A percentile compares a stretch with the other conserved stretches of the same genome.
Evolutionary conservation across 2,888 invertebrate genomes (phyloP).

Genomic region (Caenorhabditis sinica): DNA sequence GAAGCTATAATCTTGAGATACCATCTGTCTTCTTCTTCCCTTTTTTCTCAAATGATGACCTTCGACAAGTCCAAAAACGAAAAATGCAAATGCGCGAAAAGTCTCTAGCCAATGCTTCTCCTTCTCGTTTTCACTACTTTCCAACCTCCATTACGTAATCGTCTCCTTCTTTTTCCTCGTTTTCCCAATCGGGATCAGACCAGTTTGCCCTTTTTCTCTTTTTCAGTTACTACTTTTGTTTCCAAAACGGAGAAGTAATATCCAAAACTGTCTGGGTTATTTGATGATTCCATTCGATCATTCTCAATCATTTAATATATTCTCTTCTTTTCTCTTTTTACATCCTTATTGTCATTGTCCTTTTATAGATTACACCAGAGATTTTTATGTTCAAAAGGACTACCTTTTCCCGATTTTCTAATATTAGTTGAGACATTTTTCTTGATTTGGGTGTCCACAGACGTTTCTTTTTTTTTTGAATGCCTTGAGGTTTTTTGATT

Average conservation of each 20-base stretch:
- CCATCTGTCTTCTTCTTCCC: conserved; percentile 18
- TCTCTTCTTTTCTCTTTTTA: conserved; percentile 9
- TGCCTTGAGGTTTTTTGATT: too few species aligned
- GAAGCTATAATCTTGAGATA: conserved; percentile 22
- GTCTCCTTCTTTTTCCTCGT: conserved; percentile 25
- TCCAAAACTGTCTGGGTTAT: conserved; percentile 39
- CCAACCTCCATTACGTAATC: conserved; percentile 48
- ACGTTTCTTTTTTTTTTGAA: background rate
- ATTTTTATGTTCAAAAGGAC: conserved; percentile 41
- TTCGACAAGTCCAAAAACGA: conserved; percentile 33
- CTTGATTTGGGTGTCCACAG: background rate
- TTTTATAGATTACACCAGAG: background rate
- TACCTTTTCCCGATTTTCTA: background rate
- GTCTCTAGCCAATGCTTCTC: conserved; percentile 23
- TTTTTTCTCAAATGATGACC: conserved; percentile 30
- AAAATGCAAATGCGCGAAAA: conserved; percentile 53
- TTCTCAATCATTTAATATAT: background rate
- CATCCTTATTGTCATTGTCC: conserved; percentile 9
- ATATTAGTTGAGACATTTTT: too few species aligned
- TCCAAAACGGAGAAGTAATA: background rate
- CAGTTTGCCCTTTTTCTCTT: conserved; percentile 27
- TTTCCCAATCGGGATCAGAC: conserved; percentile 46
- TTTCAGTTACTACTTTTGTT: conserved; percentile 37
- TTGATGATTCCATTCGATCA: conserved; percentile 36
- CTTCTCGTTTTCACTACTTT: conserved; percentile 38